Base-by-base conservation (phyloP, 2,888 invertebrate genomes). In the Noctua fimbriata region DNA sequence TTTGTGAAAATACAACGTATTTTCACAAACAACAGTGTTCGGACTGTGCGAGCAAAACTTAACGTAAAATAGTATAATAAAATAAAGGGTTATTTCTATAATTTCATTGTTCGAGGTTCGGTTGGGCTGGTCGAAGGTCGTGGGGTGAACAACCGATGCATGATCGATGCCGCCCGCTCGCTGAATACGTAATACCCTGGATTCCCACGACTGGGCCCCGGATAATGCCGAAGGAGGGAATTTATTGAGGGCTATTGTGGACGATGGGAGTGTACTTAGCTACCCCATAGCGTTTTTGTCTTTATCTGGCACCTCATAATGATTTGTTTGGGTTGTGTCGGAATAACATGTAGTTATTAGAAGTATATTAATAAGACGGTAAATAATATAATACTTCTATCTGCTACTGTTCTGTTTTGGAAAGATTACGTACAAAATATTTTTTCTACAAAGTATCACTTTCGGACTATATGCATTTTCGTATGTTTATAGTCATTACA, bases 91-190 rank as follows among this genome's bases (percentile, higher is more conserved):
- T 90, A 84, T 85, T 88, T 83, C 82, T 82, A 84, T 82, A 89
- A 90, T 89, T 89, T 87, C 85, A 88, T 87, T 86, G 83, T 86
- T 83, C 77, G 71, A 75, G 69, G 79, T 69, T 73, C 55, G 81
- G 78, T 78, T 79, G 69, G 78, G 72, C 73, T 69, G 69, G 73
- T 74, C 84, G 84, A 92, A 92, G 92, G 92, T 90, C 92, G 87
- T 73, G 72, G 88, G 91, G 89, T 92, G 90, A 93, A 90, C 89
- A 90, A 90, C 91, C 93, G 90, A 90, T 92, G 92, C 90, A 91
- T 93, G 93, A 94, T 93, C 94, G 93, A 94, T 94, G 91, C 88
- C 79, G 65, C 85, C 86, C 85, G 73, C 84, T 72, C 79, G 85
- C 83, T 90, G 92, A 92, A 91, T 93, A 89, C 86, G 85, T 92